Conservation (phyloP, 1,140 invertebrate species). For the Euura lappo region DNA sequence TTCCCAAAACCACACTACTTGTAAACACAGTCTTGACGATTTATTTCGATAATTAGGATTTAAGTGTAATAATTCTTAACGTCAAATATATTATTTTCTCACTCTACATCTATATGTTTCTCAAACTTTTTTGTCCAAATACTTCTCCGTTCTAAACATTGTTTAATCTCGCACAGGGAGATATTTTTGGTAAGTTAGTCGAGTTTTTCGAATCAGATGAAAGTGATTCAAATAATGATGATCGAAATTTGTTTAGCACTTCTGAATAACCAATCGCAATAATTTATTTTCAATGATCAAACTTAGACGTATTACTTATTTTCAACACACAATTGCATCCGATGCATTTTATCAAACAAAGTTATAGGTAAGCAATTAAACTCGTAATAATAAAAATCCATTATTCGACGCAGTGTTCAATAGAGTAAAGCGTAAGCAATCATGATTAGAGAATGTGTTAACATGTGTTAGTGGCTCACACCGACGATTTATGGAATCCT, state of each 20-base stretch:
- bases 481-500: neutral
- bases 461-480: neutral
- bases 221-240: no score
- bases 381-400: neutral
- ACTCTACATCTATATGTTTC: no score
- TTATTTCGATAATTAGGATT: neutral
- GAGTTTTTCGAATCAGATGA: no score
- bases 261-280: neutral
- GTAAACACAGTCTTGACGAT: slow-evolving; percentile 26
- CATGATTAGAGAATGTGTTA: neutral
- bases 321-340: neutral
- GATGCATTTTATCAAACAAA: neutral
- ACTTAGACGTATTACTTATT: no score
- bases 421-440: neutral
- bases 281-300: neutral
- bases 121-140: neutral
- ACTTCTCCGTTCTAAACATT: no score
- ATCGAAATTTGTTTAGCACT: neutral
- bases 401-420: neutral
- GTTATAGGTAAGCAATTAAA: neutral
- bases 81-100: no score
- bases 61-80: neutral
- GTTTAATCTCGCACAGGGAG: no score
- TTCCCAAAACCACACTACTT: slow-evolving; percentile 10
- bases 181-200: no score